Evolutionary conservation across 2,113 vertebrate genomes (phyloP).

Genomic region (Ahaetulla prasina): DNA sequence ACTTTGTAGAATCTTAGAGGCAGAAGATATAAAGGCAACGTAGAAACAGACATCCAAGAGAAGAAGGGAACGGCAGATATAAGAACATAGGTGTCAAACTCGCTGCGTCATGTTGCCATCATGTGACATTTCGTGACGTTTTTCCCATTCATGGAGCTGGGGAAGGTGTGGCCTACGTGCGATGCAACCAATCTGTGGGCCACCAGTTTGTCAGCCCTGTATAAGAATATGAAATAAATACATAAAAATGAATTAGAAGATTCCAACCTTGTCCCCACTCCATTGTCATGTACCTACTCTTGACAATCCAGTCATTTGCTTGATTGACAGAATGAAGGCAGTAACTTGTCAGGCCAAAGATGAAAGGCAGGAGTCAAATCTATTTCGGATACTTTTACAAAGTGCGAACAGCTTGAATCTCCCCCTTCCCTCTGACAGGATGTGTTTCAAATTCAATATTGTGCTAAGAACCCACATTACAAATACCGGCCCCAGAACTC

Average conservation of each 20-base stretch:
- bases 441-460: not conserved
- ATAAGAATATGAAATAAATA: not conserved
- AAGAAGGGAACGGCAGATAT: not conserved
- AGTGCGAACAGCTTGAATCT: not conserved
- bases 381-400: not conserved
- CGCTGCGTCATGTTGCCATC: no score
- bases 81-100: no score
- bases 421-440: not conserved
- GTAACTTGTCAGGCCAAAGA: conserved; percentile 3
- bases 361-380: not conserved
- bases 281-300: not conserved
- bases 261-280: not conserved
- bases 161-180: no score
- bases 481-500: not conserved
- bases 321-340: not conserved
- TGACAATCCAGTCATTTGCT: not conserved
- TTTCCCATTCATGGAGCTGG: no score
- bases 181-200: no score
- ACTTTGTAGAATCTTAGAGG: not conserved
- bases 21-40: not conserved
- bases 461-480: not conserved
- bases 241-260: not conserved
- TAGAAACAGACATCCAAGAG: not conserved
- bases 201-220: no score
- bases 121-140: no score